phyloP scores from a whole-genome alignment of 2,888 invertebrate species.

The Tetranychus piercei region DNA sequence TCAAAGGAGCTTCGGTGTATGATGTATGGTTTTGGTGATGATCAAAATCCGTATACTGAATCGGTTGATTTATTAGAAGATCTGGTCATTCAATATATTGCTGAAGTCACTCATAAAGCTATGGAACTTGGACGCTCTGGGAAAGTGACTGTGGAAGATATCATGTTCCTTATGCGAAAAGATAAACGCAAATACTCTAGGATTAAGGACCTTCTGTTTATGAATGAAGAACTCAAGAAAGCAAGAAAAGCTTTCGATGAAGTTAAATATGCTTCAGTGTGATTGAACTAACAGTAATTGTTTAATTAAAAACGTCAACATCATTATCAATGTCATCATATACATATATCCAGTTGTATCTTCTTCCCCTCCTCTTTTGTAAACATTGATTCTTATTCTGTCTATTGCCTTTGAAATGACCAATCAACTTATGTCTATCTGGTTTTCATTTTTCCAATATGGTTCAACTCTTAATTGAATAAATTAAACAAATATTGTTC shows the following conservation, averaged over 20 bases:
- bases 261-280: slow-evolving; percentile 55
- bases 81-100: slow-evolving; percentile 88
- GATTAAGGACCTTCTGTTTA: slow-evolving; percentile 83
- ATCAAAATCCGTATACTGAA: slow-evolving; percentile 95
- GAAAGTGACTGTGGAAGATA: slow-evolving; percentile 90
- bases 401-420: no score
- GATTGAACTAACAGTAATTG: no score
- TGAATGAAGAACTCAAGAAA: slow-evolving; percentile 97
- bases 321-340: slow-evolving; percentile 6
- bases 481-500: no score
- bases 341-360: no score
- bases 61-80: slow-evolving; percentile 94
- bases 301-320: background rate
- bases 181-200: slow-evolving; percentile 90
- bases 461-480: no score
- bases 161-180: slow-evolving; percentile 82
- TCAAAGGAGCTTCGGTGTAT: slow-evolving; percentile 84
- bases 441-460: no score
- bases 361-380: no score
- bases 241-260: slow-evolving; percentile 98
- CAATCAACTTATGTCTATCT: no score
- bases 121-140: slow-evolving; percentile 95
- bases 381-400: no score
- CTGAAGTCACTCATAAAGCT: slow-evolving; percentile 68
- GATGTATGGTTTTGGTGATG: slow-evolving; percentile 99